These are phyloP conservation scores for Characodon lateralis DNA, from an alignment of 2,797 vertebrate genomes.

Conservation along the genomic window DNA sequence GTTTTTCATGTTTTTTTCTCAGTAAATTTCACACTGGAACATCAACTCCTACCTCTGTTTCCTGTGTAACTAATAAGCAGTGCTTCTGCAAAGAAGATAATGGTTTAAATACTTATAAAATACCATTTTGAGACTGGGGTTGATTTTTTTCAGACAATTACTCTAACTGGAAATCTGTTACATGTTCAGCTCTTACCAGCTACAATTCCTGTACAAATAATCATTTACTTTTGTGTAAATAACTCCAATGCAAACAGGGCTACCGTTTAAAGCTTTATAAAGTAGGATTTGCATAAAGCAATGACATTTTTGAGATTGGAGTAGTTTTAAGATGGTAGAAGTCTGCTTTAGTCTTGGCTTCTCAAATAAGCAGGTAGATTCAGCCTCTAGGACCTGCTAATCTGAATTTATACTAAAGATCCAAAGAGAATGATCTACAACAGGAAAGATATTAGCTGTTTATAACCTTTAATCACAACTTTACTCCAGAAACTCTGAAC, in stretches of 20 bases:
- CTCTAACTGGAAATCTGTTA: not conserved
- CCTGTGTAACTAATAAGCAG: not conserved
- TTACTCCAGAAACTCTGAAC: not conserved
- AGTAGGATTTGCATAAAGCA: not conserved
- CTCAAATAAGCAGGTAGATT: not conserved
- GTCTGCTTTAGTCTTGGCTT: not conserved
- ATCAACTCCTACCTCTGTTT: not conserved
- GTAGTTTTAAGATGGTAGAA: not conserved
- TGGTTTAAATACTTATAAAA: no score
- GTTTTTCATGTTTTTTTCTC: no score
- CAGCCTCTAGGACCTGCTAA: not conserved
- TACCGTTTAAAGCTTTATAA: no score
- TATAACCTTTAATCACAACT: not conserved
- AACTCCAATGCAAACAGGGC: not conserved
- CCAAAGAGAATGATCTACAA: not conserved
- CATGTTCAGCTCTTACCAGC: not conserved
- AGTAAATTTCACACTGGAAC: no score
- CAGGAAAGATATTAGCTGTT: not conserved
- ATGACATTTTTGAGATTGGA: not conserved
- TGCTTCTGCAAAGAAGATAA: not conserved
- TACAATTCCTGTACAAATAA: not conserved
- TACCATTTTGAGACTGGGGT: no score
- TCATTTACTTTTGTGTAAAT: not conserved
- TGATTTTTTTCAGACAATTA: not conserved
- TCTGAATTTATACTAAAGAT: not conserved